Evolutionary conservation across 2,113 vertebrate genomes (phyloP).

Genomic region (Patagioenas fasciata): DNA sequence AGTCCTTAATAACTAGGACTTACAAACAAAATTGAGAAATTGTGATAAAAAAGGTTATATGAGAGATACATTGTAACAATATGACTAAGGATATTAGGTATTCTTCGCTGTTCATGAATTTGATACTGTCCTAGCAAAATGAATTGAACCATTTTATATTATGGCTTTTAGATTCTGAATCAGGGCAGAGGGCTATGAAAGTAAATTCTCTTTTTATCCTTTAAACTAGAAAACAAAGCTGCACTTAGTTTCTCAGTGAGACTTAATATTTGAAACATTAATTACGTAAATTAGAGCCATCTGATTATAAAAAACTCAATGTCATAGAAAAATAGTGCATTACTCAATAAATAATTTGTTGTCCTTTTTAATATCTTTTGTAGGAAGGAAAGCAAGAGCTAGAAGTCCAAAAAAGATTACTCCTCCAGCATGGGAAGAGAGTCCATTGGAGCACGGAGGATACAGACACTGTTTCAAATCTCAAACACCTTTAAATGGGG

Average conservation of each 20-base stretch:
- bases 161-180: neutral
- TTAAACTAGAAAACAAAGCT: neutral
- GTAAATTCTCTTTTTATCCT: neutral
- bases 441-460: neutral
- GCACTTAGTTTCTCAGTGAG: neutral
- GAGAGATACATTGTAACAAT: neutral
- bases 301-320: neutral
- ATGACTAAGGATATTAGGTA: neutral
- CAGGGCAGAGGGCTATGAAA: neutral
- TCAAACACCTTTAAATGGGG: neutral
- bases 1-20: neutral
- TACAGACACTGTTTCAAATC: accelerated
- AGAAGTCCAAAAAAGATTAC: neutral
- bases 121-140: neutral
- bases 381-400: neutral
- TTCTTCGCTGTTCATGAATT: neutral
- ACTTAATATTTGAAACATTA: neutral
- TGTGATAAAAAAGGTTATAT: neutral
- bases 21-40: neutral
- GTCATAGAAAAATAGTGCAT: neutral
- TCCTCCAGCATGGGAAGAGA: accelerated
- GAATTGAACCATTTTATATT: neutral
- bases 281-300: neutral
- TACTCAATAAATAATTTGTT: neutral
- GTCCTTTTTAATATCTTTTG: neutral